A percentile compares a stretch with the other conserved stretches of the same genome.
Conservation (phyloP, 2,888 invertebrate genomes). For the Agrotis ipsilon region DNA sequence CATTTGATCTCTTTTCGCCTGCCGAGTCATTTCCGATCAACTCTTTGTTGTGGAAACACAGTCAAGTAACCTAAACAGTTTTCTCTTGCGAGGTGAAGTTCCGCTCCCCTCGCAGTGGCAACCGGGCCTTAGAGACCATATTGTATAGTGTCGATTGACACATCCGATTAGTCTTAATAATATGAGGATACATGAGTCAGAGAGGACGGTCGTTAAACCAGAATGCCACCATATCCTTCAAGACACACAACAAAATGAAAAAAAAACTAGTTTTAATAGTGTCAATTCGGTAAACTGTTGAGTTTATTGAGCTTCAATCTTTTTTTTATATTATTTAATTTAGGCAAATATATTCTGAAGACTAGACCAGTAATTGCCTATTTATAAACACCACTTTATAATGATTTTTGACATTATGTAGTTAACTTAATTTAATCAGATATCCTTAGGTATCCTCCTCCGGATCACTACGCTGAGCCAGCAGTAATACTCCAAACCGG, state of each 20-base stretch:
- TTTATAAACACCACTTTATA: not conserved
- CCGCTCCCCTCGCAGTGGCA: too few species aligned
- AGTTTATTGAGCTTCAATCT: not conserved
- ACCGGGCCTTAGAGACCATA: too few species aligned
- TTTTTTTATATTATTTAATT: not conserved
- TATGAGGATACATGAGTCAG: conserved; percentile 1
- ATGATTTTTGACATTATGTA: not conserved
- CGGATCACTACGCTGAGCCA: too few species aligned
- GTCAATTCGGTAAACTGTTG: not conserved
- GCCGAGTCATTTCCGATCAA: too few species aligned
- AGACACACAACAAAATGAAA: not conserved
- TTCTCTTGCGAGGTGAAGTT: too few species aligned
- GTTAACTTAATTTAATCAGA: too few species aligned
- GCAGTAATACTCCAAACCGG: too few species aligned
- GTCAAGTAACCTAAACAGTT: too few species aligned
- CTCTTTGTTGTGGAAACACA: too few species aligned
- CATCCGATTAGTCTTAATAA: not conserved
- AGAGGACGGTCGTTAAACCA: conserved; percentile 4
- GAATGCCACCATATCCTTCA: not conserved
- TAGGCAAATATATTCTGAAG: not conserved
- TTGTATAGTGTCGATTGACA: not conserved
- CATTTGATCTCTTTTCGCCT: too few species aligned
- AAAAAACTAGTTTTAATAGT: not conserved
- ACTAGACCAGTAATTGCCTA: not conserved
- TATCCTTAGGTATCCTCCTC: too few species aligned